phyloP scores from a whole-genome alignment of 2,113 vertebrate species.

The Gadus chalcogrammus region DNA sequence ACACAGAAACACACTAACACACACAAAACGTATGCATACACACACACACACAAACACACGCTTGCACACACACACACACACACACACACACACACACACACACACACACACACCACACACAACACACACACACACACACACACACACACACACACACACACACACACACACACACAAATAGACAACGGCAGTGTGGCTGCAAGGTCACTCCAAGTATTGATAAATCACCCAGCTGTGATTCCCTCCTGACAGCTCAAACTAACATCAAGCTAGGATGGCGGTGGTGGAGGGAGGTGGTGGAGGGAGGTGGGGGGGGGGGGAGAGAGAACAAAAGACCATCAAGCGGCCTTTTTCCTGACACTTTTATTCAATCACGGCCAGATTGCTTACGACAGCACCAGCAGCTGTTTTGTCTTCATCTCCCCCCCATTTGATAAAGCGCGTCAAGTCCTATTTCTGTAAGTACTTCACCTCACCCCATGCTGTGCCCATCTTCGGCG shows the following conservation, averaged over 20 bases:
- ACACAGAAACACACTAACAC: too few species aligned
- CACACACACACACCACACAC: neutral
- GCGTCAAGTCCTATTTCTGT: conserved; percentile 99
- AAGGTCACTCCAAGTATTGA: conserved; percentile 99
- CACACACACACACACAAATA: conserved; percentile 26
- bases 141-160: conserved; percentile 20
- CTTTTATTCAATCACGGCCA: conserved; percentile 99
- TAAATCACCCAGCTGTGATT: conserved; percentile 99
- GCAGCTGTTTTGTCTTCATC: conserved; percentile 99
- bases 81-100: conserved; percentile 23
- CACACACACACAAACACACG: too few species aligned
- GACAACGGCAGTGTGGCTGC: conserved; percentile 62
- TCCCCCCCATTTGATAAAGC: conserved; percentile 99
- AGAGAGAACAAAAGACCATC: conserved; percentile 99
- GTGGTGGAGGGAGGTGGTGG: neutral
- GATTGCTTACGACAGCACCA: conserved; percentile 99
- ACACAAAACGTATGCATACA: conserved; percentile 4
- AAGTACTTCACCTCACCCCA: conserved; percentile 99
- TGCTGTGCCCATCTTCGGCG: conserved; percentile 85
- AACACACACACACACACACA: too few species aligned
- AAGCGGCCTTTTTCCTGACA: conserved; percentile 99
- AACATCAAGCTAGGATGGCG: conserved; percentile 97
- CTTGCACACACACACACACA: too few species aligned
- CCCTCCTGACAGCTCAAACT: conserved; percentile 99
- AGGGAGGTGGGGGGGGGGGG: conserved; percentile 51